phyloP scores from a whole-genome alignment of 2,888 invertebrate genomes.

The Tenthredo livida region DNA sequence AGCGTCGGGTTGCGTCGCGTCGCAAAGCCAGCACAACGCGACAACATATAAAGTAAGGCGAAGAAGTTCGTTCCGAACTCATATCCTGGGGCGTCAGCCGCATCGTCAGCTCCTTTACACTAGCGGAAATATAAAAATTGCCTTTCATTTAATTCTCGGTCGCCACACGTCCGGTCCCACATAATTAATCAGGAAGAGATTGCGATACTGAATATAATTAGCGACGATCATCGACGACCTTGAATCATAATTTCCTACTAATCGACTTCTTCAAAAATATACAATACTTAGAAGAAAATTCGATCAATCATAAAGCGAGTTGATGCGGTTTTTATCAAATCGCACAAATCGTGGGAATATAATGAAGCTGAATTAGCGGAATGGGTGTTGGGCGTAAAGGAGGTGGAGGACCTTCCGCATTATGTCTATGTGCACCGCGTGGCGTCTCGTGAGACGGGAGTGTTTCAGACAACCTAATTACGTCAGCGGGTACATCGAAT shows the following conservation, averaged over 20 bases:
- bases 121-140: slow-evolving; percentile 67
- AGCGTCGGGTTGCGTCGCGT: background rate
- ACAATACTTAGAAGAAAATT: background rate
- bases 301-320: background rate
- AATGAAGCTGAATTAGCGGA: background rate
- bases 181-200: background rate
- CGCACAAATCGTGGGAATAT: background rate
- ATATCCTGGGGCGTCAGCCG: slow-evolving; percentile 70
- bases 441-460: slow-evolving; percentile 76
- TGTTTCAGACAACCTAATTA: slow-evolving; percentile 82
- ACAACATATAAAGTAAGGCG: slow-evolving; percentile 68
- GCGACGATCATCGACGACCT: background rate
- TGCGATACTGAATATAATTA: background rate
- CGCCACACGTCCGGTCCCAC: background rate
- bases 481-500: slow-evolving; percentile 71
- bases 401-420: slow-evolving; percentile 7
- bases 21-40: slow-evolving; percentile 55
- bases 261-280: background rate
- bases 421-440: slow-evolving; percentile 63
- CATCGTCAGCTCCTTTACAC: slow-evolving; percentile 61
- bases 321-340: background rate
- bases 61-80: slow-evolving; percentile 73
- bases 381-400: background rate
- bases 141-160: slow-evolving; percentile 25
- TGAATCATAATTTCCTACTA: background rate